phyloP scores from a whole-genome alignment of 2,888 invertebrate genomes.

The Lithophane socia region DNA sequence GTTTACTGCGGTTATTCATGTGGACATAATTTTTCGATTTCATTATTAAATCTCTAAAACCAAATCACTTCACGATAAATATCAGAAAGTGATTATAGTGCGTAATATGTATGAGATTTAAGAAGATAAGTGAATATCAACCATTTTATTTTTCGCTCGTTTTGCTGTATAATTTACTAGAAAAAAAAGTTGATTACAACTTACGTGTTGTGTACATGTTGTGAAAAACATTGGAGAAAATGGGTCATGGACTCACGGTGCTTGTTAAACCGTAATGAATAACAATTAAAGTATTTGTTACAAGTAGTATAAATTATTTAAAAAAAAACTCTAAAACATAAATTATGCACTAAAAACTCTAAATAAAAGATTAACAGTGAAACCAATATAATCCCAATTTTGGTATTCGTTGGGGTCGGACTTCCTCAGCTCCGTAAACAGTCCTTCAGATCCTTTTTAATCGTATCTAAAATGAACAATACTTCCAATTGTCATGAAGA shows the following conservation, averaged over 20 bases:
- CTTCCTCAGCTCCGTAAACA: background rate
- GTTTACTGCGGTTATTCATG: background rate
- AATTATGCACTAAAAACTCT: background rate
- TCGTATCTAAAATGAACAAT: background rate
- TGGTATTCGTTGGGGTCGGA: background rate
- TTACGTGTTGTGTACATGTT: background rate
- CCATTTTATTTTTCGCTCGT: background rate
- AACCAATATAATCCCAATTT: background rate
- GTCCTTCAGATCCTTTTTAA: background rate
- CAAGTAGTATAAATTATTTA: background rate
- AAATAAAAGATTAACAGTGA: conserved; percentile 4
- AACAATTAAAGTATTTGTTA: conserved; percentile 7
- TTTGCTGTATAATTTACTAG: background rate
- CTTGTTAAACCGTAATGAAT: conserved; percentile 6
- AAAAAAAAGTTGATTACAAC: background rate
- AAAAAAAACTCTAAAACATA: too few relatives aligned
- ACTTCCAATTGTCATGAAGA: background rate
- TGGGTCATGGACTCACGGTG: background rate
- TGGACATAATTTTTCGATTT: background rate
- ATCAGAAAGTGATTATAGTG: background rate
- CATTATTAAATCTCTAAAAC: background rate
- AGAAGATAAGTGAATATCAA: background rate
- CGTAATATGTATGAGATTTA: background rate
- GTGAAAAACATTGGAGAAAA: conserved; percentile 19
- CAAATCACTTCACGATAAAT: background rate